phyloP scores from a whole-genome alignment of 2,113 vertebrate genomes.

The Phoxinus phoxinus region DNA sequence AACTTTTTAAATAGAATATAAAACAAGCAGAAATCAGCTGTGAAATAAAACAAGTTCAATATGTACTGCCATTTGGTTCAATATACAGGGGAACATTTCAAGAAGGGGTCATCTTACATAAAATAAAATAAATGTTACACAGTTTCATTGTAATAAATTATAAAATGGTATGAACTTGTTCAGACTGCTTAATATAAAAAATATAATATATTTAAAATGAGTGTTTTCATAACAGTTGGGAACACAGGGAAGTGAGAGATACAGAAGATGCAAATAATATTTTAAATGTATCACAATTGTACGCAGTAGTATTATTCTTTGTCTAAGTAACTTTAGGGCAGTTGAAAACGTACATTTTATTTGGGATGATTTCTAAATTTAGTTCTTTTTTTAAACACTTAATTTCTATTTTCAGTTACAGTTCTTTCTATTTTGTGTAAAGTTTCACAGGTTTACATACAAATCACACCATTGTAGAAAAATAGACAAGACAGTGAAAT shows the following conservation, averaged over 20 bases:
- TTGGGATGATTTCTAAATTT: not conserved
- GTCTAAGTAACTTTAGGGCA: not conserved
- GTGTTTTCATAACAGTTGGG: slow-evolving; percentile 1
- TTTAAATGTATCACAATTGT: not conserved
- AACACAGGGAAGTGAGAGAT: slow-evolving; percentile 31
- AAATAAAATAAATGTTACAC: not conserved
- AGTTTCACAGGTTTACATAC: not conserved
- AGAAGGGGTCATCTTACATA: slow-evolving; percentile 5
- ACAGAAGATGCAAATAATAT: not conserved
- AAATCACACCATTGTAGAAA: slow-evolving; percentile 51
- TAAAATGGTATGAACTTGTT: slow-evolving; percentile 66
- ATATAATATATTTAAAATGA: slow-evolving; percentile 55
- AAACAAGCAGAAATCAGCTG: not conserved
- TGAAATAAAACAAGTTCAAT: not conserved
- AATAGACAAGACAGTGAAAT: slow-evolving; percentile 56
- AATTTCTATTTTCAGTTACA: slow-evolving; percentile 33
- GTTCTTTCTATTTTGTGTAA: not conserved
- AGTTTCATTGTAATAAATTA: slow-evolving; percentile 72
- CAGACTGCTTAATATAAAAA: slow-evolving; percentile 66
- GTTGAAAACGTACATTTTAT: not conserved
- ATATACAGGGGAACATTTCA: not conserved
- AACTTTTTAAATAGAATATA: slow-evolving; percentile 45
- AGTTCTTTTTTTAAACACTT: not conserved
- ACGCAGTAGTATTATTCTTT: not conserved
- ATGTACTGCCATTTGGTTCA: not conserved